Conservation (phyloP, 2,797 vertebrate species). For the Menidia menidia region DNA sequence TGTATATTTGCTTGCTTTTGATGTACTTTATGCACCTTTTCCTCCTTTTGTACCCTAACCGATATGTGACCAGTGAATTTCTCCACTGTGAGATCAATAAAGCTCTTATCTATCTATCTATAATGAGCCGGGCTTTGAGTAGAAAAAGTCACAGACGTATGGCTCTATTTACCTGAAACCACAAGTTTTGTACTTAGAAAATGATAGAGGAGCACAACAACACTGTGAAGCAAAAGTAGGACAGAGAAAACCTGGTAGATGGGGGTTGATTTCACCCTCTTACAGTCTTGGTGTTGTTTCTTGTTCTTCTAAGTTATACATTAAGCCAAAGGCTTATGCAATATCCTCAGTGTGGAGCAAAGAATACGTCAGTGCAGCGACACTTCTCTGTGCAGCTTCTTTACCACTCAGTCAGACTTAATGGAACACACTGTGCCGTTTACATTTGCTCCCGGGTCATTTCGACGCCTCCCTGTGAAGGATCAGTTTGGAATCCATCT, state of each 20-base stretch:
- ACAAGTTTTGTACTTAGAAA: background rate
- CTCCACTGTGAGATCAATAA: too few species aligned
- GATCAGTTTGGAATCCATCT: constrained; percentile 2
- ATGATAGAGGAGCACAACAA: background rate
- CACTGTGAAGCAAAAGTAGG: constrained; percentile 3
- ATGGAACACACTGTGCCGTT: background rate
- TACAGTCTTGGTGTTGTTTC: constrained; percentile 6
- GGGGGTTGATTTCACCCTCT: constrained; percentile 12
- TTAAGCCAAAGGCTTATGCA: constrained; percentile 63
- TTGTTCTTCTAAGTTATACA: constrained; percentile 53
- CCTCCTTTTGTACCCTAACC: too few species aligned
- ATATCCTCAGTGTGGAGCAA: constrained; percentile 19
- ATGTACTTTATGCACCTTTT: too few species aligned
- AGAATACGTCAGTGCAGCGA: constrained; percentile 18
- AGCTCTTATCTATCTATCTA: too few species aligned
- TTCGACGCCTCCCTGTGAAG: constrained; percentile 10
- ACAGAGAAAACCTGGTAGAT: background rate
- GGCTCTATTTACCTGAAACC: background rate
- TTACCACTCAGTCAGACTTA: constrained; percentile 5
- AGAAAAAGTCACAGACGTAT: background rate
- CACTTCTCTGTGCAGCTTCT: constrained; percentile 20
- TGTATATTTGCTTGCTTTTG: too few species aligned
- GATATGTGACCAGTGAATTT: too few species aligned
- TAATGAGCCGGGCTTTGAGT: background rate
- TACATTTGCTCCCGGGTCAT: constrained; percentile 24